These are phyloP conservation scores for Lepilemur ruficaudatus DNA, from an alignment of 2,797 vertebrate species.

Conservation along the genomic window DNA sequence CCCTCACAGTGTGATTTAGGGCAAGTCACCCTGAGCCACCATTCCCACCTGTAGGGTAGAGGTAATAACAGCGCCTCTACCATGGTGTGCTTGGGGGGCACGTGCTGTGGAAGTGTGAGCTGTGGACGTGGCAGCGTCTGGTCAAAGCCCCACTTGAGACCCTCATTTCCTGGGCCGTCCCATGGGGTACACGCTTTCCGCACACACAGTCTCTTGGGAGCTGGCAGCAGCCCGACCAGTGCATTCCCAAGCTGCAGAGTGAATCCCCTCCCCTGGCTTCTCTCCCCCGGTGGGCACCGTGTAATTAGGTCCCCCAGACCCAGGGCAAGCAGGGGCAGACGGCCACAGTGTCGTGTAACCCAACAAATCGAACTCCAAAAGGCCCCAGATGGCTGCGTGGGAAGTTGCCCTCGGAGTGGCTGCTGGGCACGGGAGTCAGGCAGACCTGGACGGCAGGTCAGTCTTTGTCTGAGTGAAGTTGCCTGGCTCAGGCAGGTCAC, in stretches of 20 bases:
- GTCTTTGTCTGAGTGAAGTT: rapidly evolving
- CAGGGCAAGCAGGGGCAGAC: not conserved
- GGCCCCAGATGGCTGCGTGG: not conserved
- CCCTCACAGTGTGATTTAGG: not conserved
- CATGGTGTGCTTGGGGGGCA: not conserved
- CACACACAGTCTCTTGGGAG: rapidly evolving
- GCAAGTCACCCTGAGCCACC: not conserved
- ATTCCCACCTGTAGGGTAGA: rapidly evolving
- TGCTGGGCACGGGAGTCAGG: rapidly evolving
- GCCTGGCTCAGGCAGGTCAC: rapidly evolving
- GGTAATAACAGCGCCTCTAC: not conserved
- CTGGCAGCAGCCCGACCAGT: rapidly evolving
- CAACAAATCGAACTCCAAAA: not conserved
- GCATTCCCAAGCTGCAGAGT: not conserved
- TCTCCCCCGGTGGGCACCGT: rapidly evolving
- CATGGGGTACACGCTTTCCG: rapidly evolving
- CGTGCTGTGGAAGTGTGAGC: rapidly evolving
- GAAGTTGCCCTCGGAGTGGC: not conserved
- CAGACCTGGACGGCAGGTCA: not conserved
- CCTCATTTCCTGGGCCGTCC: not conserved
- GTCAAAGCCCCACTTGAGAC: not conserved
- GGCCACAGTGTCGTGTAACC: not conserved
- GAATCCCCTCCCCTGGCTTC: not conserved
- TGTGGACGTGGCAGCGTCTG: rapidly evolving
- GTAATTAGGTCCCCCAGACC: not conserved